A percentile compares a stretch with the other conserved stretches of the same genome.
phyloP scores from a whole-genome alignment of 2,888 invertebrate species.

The Gibbula magus region DNA sequence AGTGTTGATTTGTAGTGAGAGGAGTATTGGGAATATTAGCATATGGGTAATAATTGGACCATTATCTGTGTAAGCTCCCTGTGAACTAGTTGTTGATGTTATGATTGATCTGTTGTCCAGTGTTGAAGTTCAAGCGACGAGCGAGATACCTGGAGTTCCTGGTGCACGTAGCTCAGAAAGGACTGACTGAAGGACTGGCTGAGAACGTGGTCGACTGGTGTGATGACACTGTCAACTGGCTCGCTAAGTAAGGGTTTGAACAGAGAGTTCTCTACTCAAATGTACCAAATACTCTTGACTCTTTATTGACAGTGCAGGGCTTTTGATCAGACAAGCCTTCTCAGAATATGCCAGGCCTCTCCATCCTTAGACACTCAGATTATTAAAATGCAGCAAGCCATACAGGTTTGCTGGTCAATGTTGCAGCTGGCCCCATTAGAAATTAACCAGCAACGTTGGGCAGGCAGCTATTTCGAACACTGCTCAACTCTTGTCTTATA shows the following conservation, averaged over 20 bases:
- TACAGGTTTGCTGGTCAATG: too few relatives aligned
- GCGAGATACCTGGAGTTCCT: conserved; percentile 72
- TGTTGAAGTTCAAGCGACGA: conserved; percentile 71
- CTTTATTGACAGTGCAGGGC: too few relatives aligned
- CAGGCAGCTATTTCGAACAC: too few relatives aligned
- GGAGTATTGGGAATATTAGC: too few relatives aligned
- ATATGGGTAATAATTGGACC: too few relatives aligned
- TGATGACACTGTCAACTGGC: conserved; percentile 68
- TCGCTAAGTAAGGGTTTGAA: conserved; percentile 59
- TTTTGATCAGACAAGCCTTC: not conserved
- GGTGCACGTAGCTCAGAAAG: conserved; percentile 72
- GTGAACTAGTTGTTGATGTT: not conserved
- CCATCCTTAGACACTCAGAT: not conserved
- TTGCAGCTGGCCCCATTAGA: too few relatives aligned
- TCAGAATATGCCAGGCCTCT: not conserved
- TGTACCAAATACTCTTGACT: not conserved
- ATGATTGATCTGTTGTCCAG: conserved; percentile 46
- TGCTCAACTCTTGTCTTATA: too few relatives aligned
- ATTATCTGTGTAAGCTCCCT: too few relatives aligned
- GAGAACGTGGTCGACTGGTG: conserved; percentile 70
- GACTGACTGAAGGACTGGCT: conserved; percentile 69
- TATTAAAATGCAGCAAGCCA: not conserved
- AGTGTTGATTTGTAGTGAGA: too few relatives aligned
- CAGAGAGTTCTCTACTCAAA: not conserved
- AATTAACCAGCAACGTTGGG: too few relatives aligned